A percentile compares a stretch with the other conserved stretches of the same genome.
Conservation (phyloP, 2,797 vertebrate genomes). For the Ataeniobius toweri region DNA sequence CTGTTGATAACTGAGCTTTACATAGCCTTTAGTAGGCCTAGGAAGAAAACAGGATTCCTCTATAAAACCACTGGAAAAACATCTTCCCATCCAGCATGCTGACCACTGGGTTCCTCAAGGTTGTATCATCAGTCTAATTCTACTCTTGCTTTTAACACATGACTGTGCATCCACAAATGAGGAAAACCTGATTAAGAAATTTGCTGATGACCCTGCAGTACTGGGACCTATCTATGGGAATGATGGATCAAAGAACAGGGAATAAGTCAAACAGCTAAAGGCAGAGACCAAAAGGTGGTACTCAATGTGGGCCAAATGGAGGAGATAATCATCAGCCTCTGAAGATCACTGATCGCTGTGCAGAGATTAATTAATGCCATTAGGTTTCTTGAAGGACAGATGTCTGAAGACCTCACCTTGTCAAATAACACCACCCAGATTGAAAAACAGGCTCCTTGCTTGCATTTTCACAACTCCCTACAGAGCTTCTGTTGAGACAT, state of each 20-base stretch:
- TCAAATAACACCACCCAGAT: background rate
- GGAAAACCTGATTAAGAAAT: background rate
- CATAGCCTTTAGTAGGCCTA: background rate
- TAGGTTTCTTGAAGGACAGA: background rate
- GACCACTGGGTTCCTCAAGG: background rate
- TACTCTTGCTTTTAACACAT: background rate
- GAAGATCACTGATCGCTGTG: background rate
- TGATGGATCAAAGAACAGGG: background rate
- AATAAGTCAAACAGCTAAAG: background rate
- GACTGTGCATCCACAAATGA: background rate
- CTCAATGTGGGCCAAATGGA: background rate
- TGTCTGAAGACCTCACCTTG: background rate
- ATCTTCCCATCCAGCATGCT: background rate
- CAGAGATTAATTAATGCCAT: background rate
- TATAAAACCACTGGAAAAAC: background rate
- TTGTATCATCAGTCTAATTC: background rate
- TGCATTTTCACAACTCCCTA: background rate
- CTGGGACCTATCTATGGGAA: background rate
- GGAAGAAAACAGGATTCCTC: background rate
- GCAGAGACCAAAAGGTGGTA: background rate
- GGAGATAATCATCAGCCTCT: background rate
- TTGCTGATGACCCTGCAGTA: background rate
- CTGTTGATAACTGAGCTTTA: background rate
- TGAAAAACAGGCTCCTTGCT: background rate
- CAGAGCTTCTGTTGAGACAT: background rate